phyloP scores from a whole-genome alignment of 2,113 vertebrate species.

The Cygnus atratus region DNA sequence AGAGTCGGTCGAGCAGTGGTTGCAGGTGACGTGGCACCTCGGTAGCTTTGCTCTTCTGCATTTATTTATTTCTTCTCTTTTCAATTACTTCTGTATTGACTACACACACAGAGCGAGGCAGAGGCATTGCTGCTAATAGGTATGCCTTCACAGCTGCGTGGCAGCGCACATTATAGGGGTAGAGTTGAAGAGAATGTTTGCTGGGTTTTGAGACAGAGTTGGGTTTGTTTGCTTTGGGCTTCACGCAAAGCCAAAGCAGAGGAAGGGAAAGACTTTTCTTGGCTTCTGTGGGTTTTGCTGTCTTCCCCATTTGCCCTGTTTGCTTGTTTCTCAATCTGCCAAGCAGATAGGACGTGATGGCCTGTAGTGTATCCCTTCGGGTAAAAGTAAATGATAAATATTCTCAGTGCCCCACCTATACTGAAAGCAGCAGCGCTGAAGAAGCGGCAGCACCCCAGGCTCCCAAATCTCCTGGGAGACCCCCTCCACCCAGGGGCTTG shows the following conservation, averaged over 20 bases:
- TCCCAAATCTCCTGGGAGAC: not conserved
- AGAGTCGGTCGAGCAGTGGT: not conserved
- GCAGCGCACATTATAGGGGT: not conserved
- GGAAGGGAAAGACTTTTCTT: not conserved
- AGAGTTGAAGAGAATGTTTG: not conserved
- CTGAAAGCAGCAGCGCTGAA: not conserved
- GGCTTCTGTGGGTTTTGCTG: not conserved
- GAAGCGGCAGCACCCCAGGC: not conserved
- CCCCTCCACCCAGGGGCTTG: not conserved
- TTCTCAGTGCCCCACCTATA: not conserved
- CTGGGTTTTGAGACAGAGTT: not conserved
- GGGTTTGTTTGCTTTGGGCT: not conserved
- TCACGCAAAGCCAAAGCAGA: not conserved
- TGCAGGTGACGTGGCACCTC: not conserved
- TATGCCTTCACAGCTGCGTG: accelerated
- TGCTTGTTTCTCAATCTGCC: not conserved
- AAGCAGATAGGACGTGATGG: not conserved
- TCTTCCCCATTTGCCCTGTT: not conserved
- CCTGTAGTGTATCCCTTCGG: not conserved
- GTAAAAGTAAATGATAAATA: not conserved
- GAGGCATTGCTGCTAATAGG: not conserved
- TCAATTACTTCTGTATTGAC: not conserved
- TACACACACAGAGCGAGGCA: not conserved
- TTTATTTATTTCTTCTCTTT: not conserved
- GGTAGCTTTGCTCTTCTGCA: not conserved